These are phyloP conservation scores for Oryctolagus cuniculus DNA, from an alignment of 2,113 vertebrate species.

Conservation along the genomic window DNA sequence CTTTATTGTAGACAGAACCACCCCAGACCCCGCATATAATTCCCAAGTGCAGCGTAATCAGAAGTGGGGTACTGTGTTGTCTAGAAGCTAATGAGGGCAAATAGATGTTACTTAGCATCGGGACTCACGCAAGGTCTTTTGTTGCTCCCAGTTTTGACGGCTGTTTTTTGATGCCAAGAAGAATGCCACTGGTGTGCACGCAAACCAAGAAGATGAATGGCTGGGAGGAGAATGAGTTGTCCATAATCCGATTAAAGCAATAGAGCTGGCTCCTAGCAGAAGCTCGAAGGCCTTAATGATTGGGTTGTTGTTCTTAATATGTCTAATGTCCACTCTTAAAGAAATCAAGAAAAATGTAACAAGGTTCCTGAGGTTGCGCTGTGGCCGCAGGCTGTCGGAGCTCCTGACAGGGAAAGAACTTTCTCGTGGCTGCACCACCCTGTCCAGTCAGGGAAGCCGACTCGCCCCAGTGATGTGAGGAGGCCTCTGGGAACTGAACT, in stretches of 20 bases:
- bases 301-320: slow-evolving; percentile 89
- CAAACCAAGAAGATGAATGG: slow-evolving; percentile 89
- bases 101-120: slow-evolving; percentile 82
- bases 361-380: slow-evolving; percentile 81
- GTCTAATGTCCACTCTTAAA: slow-evolving; percentile 89
- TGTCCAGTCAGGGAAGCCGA: slow-evolving; percentile 42
- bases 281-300: slow-evolving; percentile 87
- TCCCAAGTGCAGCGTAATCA: slow-evolving; percentile 83
- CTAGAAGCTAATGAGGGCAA: slow-evolving; percentile 85
- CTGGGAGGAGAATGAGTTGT: slow-evolving; percentile 86
- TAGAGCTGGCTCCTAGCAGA: slow-evolving; percentile 86
- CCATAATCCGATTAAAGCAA: slow-evolving; percentile 88
- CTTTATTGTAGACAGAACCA: slow-evolving; percentile 72
- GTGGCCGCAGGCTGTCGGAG: background rate
- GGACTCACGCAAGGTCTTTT: slow-evolving; percentile 83
- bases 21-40: slow-evolving; percentile 80
- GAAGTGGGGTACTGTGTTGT: slow-evolving; percentile 82
- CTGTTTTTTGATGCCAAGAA: slow-evolving; percentile 86
- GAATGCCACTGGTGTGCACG: slow-evolving; percentile 83
- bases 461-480: slow-evolving; percentile 57
- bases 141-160: slow-evolving; percentile 80
- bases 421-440: slow-evolving; percentile 10
- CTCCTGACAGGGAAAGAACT: slow-evolving; percentile 59
- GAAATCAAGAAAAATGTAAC: slow-evolving; percentile 89
- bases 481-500: slow-evolving; percentile 10